phyloP scores from a whole-genome alignment of 2,113 vertebrate genomes.

The Mystacornis crossleyi region DNA sequence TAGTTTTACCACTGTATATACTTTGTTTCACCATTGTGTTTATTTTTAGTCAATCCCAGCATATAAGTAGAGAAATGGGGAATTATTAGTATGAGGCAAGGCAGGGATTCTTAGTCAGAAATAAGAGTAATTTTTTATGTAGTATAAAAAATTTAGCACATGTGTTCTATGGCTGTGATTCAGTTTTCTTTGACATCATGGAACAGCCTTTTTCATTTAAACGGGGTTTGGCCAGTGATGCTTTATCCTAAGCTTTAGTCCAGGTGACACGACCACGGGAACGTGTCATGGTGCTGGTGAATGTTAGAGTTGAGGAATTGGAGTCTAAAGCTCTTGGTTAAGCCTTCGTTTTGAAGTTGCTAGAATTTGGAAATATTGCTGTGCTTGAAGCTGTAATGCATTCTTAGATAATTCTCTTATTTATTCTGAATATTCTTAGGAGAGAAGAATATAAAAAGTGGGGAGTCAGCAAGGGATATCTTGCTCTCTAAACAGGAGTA shows the following conservation, averaged over 20 bases:
- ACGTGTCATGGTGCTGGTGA: rapidly evolving
- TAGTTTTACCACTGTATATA: background rate
- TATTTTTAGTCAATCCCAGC: background rate
- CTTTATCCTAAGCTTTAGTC: background rate
- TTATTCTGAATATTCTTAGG: background rate
- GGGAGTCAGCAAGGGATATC: background rate
- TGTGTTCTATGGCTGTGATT: background rate
- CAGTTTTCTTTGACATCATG: background rate
- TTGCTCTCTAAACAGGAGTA: background rate
- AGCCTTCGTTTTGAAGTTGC: background rate
- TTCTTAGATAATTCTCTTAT: background rate
- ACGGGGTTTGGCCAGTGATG: background rate
- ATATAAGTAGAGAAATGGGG: background rate
- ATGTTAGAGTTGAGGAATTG: background rate
- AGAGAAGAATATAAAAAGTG: background rate
- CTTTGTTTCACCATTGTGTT: background rate
- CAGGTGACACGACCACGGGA: background rate
- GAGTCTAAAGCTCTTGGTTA: background rate
- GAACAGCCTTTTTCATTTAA: background rate
- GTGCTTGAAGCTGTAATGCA: background rate
- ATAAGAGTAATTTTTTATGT: background rate
- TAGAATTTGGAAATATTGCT: background rate
- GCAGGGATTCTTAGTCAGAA: background rate
- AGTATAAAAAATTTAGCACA: background rate
- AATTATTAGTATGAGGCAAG: background rate